These are phyloP conservation scores for Peromyscus leucopus DNA, from an alignment of 2,113 vertebrate genomes.

Conservation along the genomic window DNA sequence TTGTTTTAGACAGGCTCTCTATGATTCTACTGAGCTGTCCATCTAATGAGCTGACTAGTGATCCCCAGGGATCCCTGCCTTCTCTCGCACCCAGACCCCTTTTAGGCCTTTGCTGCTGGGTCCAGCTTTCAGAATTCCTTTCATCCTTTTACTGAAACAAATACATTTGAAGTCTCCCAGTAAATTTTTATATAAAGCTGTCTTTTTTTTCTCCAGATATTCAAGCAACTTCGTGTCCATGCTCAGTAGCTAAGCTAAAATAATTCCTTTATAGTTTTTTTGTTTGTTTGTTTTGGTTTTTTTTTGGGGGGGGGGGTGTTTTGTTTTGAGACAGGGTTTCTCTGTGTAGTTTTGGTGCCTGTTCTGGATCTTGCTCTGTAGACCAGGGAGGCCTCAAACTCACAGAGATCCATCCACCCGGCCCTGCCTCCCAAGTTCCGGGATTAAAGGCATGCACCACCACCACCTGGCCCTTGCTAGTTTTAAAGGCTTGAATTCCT, in stretches of 20 bases:
- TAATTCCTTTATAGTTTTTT: neutral
- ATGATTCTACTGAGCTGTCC: neutral
- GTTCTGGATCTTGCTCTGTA: too few relatives aligned
- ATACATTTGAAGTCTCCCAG: neutral
- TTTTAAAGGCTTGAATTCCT: neutral
- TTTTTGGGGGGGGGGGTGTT: too few relatives aligned
- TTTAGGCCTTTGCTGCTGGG: neutral
- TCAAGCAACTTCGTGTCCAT: neutral
- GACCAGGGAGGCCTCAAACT: too few relatives aligned
- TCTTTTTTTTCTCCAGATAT: neutral
- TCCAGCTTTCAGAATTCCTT: neutral
- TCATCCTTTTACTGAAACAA: neutral
- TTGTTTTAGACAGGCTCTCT: neutral
- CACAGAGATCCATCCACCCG: too few relatives aligned
- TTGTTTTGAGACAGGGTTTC: too few relatives aligned
- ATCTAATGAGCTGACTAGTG: neutral
- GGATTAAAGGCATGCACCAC: too few relatives aligned
- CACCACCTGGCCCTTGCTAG: neutral
- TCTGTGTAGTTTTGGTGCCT: too few relatives aligned
- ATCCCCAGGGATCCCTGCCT: neutral
- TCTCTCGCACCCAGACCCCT: neutral
- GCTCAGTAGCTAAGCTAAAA: neutral
- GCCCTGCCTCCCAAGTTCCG: too few relatives aligned
- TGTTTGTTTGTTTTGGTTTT: too few relatives aligned
- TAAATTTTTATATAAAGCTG: constrained; percentile 25